Conservation (phyloP, 2,888 invertebrate genomes). For the Acanthopleura granulata region DNA sequence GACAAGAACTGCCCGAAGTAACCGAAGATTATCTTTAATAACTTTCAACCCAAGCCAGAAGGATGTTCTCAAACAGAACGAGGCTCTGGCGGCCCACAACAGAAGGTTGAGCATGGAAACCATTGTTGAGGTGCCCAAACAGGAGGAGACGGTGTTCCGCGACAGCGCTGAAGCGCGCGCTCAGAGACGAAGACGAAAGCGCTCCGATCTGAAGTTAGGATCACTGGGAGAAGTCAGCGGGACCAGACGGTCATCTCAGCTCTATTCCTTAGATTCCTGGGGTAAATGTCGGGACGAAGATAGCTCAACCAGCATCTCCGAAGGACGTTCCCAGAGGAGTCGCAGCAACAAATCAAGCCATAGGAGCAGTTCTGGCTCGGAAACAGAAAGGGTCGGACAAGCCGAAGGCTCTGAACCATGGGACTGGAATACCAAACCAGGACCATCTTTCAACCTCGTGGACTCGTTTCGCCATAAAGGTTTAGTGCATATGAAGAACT, state of each 20-base stretch:
- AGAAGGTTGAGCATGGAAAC: constrained; percentile 11
- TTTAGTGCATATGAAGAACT: background rate
- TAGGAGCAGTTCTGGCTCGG: background rate
- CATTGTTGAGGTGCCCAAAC: constrained; percentile 15
- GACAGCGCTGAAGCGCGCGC: background rate
- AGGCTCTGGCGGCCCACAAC: background rate
- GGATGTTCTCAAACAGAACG: background rate
- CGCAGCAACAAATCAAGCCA: background rate
- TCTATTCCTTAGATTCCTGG: background rate
- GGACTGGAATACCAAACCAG: constrained; percentile 1
- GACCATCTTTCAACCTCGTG: background rate
- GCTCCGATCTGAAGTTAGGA: background rate
- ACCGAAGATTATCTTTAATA: constrained; percentile 2
- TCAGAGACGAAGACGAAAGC: background rate
- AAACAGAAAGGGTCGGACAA: background rate
- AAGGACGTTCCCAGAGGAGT: background rate
- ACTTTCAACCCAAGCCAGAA: background rate
- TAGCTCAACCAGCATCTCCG: background rate
- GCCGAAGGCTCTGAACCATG: background rate
- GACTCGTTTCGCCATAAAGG: background rate
- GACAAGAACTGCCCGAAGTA: background rate
- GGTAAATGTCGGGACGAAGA: background rate
- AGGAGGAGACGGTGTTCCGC: background rate
- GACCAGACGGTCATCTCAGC: background rate
- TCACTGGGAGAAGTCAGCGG: background rate